These are phyloP conservation scores for Euspilapteryx auroguttella DNA, from an alignment of 2,888 invertebrate genomes.

Conservation along the genomic window DNA sequence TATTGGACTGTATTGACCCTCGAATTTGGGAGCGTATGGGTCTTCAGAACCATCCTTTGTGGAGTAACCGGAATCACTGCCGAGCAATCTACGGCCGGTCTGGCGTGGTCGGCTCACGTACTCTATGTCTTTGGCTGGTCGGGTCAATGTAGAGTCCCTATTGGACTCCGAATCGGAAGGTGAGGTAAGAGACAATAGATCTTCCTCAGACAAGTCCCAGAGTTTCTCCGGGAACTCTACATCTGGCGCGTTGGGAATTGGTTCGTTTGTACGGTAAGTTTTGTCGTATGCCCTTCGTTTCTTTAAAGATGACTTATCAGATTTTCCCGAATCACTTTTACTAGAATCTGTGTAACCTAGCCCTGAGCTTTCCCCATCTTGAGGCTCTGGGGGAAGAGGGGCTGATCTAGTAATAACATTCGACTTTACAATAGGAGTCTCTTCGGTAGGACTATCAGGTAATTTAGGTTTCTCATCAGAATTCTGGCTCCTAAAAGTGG, in stretches of 20 bases:
- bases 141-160: slow-evolving; percentile 53
- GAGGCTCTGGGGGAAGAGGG: slow-evolving; percentile 23
- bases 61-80: slow-evolving; percentile 50
- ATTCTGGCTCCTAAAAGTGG: slow-evolving; percentile 31
- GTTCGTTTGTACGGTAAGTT: slow-evolving; percentile 84
- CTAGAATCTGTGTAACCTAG: slow-evolving; percentile 56
- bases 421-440: slow-evolving; percentile 21
- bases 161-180: slow-evolving; percentile 64
- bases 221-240: slow-evolving; percentile 80
- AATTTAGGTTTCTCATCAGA: slow-evolving; percentile 33
- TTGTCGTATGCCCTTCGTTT: slow-evolving; percentile 78
- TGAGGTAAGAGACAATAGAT: slow-evolving; percentile 54
- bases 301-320: slow-evolving; percentile 57
- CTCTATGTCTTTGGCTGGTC: slow-evolving; percentile 65
- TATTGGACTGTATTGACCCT: slow-evolving; percentile 40
- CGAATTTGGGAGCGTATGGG: slow-evolving; percentile 37
- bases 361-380: slow-evolving; percentile 50
- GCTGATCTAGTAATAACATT: slow-evolving; percentile 24
- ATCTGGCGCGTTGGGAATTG: slow-evolving; percentile 71
- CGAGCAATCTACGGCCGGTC: slow-evolving; percentile 57
- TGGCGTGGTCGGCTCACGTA: slow-evolving; percentile 62
- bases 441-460: slow-evolving; percentile 37
- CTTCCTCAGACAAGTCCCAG: slow-evolving; percentile 74
- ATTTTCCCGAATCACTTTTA: slow-evolving; percentile 50
- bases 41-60: slow-evolving; percentile 46